Evolutionary conservation across 2,797 vertebrate genomes (phyloP), one percentile per base, ranked within the genome.

Genomic region (Cichlasoma orientale): DNA sequence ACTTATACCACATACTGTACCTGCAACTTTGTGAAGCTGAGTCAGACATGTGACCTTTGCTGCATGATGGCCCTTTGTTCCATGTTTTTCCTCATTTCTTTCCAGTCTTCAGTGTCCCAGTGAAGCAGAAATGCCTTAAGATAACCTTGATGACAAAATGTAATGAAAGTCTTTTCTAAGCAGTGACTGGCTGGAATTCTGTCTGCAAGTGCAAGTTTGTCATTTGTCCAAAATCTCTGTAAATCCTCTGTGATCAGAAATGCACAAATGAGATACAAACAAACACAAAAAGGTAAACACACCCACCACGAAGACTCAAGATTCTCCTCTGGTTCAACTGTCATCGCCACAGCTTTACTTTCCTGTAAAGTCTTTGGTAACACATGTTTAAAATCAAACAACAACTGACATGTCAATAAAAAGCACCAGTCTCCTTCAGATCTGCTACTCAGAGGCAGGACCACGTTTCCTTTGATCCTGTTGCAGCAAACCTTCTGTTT

Each of bases 401-500:
- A 72, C 74, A 88, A 92, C 68, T 89, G 90, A 88, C 74, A 47
- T 69, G 80, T 78, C 79, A 91, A 83, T 82, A 84, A 80, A 74
- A 90, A 85, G 77, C 83, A 85, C 61, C 54, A 7, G 55, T 78
- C 77, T 88, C 78, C 79, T 59, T 90, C 75, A 86, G 86, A 86
- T 86, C 86, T 88, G 73, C 75, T 81, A 27, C 88, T 91, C 85
- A 79, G 84, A 84, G 82, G 83, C 84, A 84, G 79, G 58, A 75
- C 83, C 70, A 80, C 53, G 50, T 76, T 92, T 90, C 83, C 86
- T 92, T 92, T 92, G 87, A 91, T 90, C 88, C 77, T 63, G 86
- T 78, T 82, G 84, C 88, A 86, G 82, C 73, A 78, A 93, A 90
- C 79, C 86, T 79, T 86, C 79, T 89, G 88, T 94, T 95, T 95